A percentile compares a stretch with the other conserved stretches of the same genome.
Evolutionary conservation across 2,113 vertebrate genomes (phyloP).

Genomic region (Rattus norvegicus): GRCr8 NC_086027.1:115213001-115213500

Average conservation of each 20-base stretch:
- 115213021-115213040: neutral
- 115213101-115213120: neutral
- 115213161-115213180: neutral
- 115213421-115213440: slow-evolving; percentile 42
- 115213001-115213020: neutral
- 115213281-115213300: neutral
- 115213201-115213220: neutral
- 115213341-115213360: neutral
- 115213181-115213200: neutral
- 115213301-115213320: neutral
- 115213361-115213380: neutral
- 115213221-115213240: neutral
- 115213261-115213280: neutral
- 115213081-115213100: neutral
- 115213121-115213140: neutral
- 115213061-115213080: neutral
- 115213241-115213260: neutral
- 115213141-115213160: neutral
- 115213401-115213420: neutral
- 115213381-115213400: slow-evolving; percentile 49
- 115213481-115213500: slow-evolving; percentile 93
- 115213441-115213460: slow-evolving; percentile 42
- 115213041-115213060: neutral
- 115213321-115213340: neutral
- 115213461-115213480: slow-evolving; percentile 82